Conservation (phyloP, 2,888 invertebrate species). For the Portevinia maculata region DNA sequence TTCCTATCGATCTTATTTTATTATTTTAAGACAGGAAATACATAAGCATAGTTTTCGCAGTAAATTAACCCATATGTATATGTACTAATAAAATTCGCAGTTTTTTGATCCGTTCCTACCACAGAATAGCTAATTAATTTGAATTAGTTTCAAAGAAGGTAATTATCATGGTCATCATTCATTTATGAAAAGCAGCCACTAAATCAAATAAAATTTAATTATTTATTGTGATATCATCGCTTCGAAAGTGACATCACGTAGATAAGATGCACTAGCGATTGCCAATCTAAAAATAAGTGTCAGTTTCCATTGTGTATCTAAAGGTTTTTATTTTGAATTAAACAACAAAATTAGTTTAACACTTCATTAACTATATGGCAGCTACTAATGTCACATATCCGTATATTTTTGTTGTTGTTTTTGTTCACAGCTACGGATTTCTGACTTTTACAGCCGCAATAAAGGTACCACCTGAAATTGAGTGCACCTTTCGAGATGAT, state of each 20-base stretch:
- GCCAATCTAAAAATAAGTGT: background rate
- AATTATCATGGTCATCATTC: slow-evolving; percentile 13
- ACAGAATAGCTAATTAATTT: slow-evolving; percentile 40
- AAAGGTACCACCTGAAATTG: slow-evolving; percentile 1
- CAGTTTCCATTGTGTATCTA: background rate
- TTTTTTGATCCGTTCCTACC: slow-evolving; percentile 20
- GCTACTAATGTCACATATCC: slow-evolving; percentile 15
- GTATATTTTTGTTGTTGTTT: background rate
- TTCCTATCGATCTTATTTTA: slow-evolving; percentile 26
- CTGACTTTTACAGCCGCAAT: slow-evolving; percentile 7
- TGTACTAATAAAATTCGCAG: slow-evolving; percentile 29
- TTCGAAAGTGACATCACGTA: slow-evolving; percentile 56
- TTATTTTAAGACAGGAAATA: slow-evolving; percentile 13
- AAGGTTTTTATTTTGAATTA: slow-evolving; percentile 15
- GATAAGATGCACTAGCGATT: slow-evolving; percentile 17
- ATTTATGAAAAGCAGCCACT: slow-evolving; percentile 49
- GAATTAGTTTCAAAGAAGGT: slow-evolving; percentile 26
- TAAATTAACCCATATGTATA: background rate
- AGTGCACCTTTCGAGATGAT: slow-evolving; percentile 5
- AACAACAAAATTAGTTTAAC: slow-evolving; percentile 9
- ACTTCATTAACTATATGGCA: slow-evolving; percentile 28
- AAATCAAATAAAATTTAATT: slow-evolving; percentile 50
- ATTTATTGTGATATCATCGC: slow-evolving; percentile 60
- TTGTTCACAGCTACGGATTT: slow-evolving; percentile 12
- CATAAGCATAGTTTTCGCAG: background rate